These are phyloP conservation scores for Selene dorsalis DNA, from an alignment of 2,797 vertebrate species.

Conservation along the genomic window DNA sequence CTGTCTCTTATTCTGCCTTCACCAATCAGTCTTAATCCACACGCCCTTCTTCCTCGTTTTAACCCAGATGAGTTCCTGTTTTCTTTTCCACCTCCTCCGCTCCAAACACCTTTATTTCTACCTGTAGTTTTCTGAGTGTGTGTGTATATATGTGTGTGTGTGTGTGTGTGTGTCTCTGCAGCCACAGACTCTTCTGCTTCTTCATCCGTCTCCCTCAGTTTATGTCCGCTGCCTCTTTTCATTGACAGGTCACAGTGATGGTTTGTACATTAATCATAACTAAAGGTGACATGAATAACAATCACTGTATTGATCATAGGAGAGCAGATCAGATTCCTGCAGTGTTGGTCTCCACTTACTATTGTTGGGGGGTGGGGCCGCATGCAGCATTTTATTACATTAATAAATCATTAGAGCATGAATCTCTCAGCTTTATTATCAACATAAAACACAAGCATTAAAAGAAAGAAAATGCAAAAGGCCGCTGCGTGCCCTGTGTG, in stretches of 20 bases:
- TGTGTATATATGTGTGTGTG: too few species aligned
- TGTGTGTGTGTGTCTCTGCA: not conserved
- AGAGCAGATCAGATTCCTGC: slow-evolving; percentile 28
- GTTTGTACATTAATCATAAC: slow-evolving; percentile 1
- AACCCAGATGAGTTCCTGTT: slow-evolving; percentile 13
- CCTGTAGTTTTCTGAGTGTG: not conserved
- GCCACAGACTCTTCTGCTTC: not conserved
- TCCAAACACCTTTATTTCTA: not conserved
- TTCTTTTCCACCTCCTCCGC: not conserved
- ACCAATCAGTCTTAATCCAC: slow-evolving; percentile 48
- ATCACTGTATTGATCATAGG: slow-evolving; percentile 1
- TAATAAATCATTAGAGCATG: slow-evolving; percentile 19
- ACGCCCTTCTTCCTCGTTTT: slow-evolving; percentile 9
- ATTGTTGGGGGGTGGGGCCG: not conserved
- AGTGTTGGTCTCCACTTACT: not conserved
- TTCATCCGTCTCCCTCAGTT: not conserved
- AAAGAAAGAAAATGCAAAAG: not conserved
- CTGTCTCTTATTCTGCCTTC: slow-evolving; percentile 44
- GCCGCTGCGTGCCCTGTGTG: not conserved
- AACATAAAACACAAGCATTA: not conserved
- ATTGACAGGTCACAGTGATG: not conserved
- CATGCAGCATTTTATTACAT: slow-evolving; percentile 14
- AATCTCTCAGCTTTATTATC: not conserved
- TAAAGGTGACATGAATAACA: slow-evolving; percentile 20
- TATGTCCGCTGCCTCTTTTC: not conserved